phyloP scores from a whole-genome alignment of 2,113 vertebrate genomes.

The Thinocorus orbignyianus region DNA sequence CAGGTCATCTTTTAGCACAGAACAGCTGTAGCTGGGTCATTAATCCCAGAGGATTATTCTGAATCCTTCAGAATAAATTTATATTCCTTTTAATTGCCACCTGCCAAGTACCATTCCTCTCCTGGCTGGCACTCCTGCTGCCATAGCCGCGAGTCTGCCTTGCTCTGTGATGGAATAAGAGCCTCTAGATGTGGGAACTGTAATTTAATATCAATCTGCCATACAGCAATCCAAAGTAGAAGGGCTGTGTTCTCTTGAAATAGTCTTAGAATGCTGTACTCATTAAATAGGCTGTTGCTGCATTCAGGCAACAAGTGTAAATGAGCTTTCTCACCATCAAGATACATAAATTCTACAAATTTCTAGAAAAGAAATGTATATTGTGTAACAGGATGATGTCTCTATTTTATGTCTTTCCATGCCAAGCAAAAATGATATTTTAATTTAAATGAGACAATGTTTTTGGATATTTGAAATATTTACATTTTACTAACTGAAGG shows the following conservation, averaged over 20 bases:
- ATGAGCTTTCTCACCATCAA: neutral
- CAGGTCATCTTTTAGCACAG: neutral
- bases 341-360: neutral
- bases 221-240: rapidly evolving
- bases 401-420: neutral
- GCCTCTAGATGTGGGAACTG: neutral
- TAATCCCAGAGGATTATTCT: neutral
- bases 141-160: neutral
- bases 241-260: neutral
- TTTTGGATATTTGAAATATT: neutral
- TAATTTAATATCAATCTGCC: neutral
- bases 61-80: neutral
- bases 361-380: neutral
- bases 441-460: rapidly evolving
- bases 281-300: rapidly evolving
- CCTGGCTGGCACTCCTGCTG: neutral
- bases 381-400: too few relatives aligned
- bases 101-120: neutral
- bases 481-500: too few relatives aligned
- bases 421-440: rapidly evolving
- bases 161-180: neutral
- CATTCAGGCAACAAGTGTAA: neutral
- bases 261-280: neutral
- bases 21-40: neutral
- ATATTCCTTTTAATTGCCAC: neutral